A percentile compares a stretch with the other conserved stretches of the same genome.
These are phyloP conservation scores for Therioaphis trifolii DNA, from an alignment of 2,888 invertebrate genomes.

Conservation along the genomic window DNA sequence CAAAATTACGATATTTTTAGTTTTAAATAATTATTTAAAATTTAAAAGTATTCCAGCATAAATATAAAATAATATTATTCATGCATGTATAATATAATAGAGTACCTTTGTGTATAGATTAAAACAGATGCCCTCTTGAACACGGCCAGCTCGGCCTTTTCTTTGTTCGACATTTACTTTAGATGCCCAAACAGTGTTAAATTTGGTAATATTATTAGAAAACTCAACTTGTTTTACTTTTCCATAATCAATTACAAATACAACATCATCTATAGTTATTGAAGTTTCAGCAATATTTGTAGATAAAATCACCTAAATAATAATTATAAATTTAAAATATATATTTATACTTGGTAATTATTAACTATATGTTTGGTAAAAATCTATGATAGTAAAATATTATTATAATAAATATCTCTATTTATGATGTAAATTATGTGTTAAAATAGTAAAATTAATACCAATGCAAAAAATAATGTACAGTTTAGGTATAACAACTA, in stretches of 20 bases:
- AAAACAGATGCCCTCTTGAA: constrained; percentile 92
- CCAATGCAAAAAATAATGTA: too few species aligned
- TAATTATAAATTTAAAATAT: neutral
- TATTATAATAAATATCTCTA: too few species aligned
- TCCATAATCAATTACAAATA: constrained; percentile 96
- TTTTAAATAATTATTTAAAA: neutral
- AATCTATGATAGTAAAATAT: too few species aligned
- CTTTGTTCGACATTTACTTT: constrained; percentile 94
- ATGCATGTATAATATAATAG: too few species aligned
- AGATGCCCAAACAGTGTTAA: constrained; percentile 96
- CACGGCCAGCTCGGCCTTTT: constrained; percentile 95
- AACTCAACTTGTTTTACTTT: constrained; percentile 98
- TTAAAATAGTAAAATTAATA: too few species aligned
- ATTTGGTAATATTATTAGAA: constrained; percentile 98
- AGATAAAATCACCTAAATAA: constrained; percentile 85
- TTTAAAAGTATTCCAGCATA: neutral
- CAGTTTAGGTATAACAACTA: too few species aligned
- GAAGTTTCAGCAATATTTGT: constrained; percentile 99
- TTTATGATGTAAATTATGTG: too few species aligned
- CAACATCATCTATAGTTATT: constrained; percentile 98
- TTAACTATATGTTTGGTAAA: too few species aligned
- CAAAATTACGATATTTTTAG: neutral
- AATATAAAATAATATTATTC: too few species aligned
- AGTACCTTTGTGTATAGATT: constrained; percentile 81
- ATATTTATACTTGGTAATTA: too few species aligned